Evolutionary conservation across 2,113 vertebrate genomes (phyloP).

Genomic region (Gobio gobio): DNA sequence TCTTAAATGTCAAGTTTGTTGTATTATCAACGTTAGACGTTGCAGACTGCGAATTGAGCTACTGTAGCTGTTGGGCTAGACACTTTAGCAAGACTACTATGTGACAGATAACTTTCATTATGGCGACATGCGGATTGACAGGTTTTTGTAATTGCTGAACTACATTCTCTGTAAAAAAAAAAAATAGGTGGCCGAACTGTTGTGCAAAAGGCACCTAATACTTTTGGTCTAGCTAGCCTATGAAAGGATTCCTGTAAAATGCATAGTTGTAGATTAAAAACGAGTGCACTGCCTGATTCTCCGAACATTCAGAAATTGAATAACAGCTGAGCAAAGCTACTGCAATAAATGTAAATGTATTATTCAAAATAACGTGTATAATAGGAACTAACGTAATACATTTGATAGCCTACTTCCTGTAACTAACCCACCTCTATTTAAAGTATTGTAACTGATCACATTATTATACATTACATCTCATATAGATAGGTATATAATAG

Average conservation of each 20-base stretch:
- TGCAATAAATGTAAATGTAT: background rate
- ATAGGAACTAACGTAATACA: background rate
- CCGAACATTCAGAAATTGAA: background rate
- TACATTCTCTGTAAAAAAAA: background rate
- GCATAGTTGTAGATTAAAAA: background rate
- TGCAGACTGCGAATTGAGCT: background rate
- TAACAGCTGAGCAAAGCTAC: background rate
- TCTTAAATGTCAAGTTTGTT: background rate
- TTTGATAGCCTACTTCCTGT: slow-evolving; percentile 19
- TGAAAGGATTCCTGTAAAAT: background rate
- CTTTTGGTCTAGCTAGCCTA: background rate
- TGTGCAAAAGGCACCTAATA: background rate
- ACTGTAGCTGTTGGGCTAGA: slow-evolving; percentile 20
- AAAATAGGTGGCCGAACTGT: background rate
- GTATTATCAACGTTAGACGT: background rate
- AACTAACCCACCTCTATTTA: background rate
- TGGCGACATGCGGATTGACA: background rate
- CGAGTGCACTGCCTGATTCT: background rate
- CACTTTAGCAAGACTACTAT: background rate
- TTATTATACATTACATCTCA: background rate
- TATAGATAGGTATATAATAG: background rate
- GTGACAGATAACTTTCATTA: slow-evolving; percentile 2
- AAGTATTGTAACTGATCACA: background rate
- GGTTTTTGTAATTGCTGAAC: background rate
- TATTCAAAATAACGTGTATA: background rate